Evolutionary conservation across 2,797 vertebrate genomes (phyloP).

Genomic region (Semotilus atromaculatus): DNA sequence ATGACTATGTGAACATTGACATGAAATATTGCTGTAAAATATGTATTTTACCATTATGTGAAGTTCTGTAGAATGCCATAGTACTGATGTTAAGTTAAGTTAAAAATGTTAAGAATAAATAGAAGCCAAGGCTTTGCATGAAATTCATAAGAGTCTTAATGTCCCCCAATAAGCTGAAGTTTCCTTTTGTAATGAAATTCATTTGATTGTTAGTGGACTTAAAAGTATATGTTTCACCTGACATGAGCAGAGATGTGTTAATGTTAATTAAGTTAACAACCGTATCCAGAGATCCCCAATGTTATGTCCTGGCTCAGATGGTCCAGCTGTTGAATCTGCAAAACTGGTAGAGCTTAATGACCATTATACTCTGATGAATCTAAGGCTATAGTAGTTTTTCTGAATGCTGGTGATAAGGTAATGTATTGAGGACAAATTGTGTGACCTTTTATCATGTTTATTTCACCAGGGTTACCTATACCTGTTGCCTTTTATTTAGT

Average conservation of each 20-base stretch:
- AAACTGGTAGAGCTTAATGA: neutral
- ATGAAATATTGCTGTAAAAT: slow-evolving; percentile 21
- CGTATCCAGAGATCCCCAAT: neutral
- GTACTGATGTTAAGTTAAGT: too few relatives aligned
- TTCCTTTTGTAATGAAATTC: neutral
- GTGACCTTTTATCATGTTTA: neutral
- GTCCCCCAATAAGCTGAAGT: too few relatives aligned
- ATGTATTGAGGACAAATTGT: neutral
- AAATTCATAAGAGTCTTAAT: too few relatives aligned
- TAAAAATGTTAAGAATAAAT: slow-evolving; percentile 26
- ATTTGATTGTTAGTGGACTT: neutral
- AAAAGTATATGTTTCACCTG: neutral
- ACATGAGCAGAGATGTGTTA: neutral
- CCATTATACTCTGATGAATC: neutral
- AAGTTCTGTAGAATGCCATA: slow-evolving; percentile 26
- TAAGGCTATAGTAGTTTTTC: neutral
- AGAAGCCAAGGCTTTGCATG: neutral
- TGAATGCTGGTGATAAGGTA: neutral
- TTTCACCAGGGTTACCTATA: neutral
- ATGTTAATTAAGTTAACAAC: neutral
- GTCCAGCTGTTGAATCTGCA: neutral
- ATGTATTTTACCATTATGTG: slow-evolving; percentile 28
- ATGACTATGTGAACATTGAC: slow-evolving; percentile 18
- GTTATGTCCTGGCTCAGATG: neutral
- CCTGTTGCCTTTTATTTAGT: neutral